These are phyloP conservation scores for Margarornis squamiger DNA, from an alignment of 2,797 vertebrate genomes.

Conservation along the genomic window DNA sequence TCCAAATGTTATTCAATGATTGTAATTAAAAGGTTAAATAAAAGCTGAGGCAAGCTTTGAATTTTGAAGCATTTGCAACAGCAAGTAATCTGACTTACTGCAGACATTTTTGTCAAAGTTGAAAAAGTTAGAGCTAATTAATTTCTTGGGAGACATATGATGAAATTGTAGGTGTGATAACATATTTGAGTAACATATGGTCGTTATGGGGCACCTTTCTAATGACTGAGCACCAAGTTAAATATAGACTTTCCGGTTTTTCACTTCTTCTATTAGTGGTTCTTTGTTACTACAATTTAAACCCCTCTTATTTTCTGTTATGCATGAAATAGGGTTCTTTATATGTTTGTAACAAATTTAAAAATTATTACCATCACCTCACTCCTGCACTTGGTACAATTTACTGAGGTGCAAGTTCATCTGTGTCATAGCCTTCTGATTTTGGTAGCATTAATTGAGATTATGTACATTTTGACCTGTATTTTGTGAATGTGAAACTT, in stretches of 20 bases:
- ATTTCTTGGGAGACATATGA: constrained; percentile 85
- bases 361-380: background rate
- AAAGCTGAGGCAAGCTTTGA: constrained; percentile 78
- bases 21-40: constrained; percentile 84
- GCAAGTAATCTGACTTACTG: constrained; percentile 78
- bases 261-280: constrained; percentile 66
- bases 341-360: constrained; percentile 29
- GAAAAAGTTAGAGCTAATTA: constrained; percentile 85
- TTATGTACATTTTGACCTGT: background rate
- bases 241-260: constrained; percentile 75
- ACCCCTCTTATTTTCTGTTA: constrained; percentile 49
- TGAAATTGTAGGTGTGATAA: constrained; percentile 84
- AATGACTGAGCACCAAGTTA: constrained; percentile 80
- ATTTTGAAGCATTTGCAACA: constrained; percentile 79
- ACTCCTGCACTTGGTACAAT: background rate
- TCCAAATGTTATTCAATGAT: constrained; percentile 77
- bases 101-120: constrained; percentile 85
- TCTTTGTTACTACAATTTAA: constrained; percentile 73
- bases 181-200: constrained; percentile 86
- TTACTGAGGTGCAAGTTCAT: background rate
- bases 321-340: constrained; percentile 6
- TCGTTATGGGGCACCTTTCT: constrained; percentile 83
- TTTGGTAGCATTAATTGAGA: background rate
- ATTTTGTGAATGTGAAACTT: background rate
- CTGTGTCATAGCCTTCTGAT: background rate